phyloP scores from a whole-genome alignment of 2,888 invertebrate genomes.

The Thymelicus acteon region DNA sequence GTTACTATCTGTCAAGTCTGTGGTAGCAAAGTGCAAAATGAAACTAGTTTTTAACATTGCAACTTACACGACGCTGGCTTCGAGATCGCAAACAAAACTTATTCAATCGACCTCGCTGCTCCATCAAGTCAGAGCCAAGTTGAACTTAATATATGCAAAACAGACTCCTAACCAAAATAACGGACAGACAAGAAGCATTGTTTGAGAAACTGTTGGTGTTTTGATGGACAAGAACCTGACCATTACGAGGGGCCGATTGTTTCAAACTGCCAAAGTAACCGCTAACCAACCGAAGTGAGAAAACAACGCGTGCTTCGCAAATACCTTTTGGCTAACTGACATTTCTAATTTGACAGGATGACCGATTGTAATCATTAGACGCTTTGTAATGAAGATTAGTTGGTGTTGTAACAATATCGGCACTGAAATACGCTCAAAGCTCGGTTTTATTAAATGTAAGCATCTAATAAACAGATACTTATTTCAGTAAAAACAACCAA shows the following conservation, averaged over 20 bases:
- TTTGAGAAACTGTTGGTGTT: conserved; percentile 60
- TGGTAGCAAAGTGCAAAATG: conserved; percentile 8
- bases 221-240: conserved; percentile 78
- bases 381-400: conserved; percentile 40
- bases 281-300: conserved; percentile 53
- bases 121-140: conserved; percentile 25
- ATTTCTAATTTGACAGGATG: conserved; percentile 68
- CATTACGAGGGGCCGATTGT: conserved; percentile 65
- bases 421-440: too few relatives aligned
- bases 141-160: conserved; percentile 45
- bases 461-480: too few relatives aligned
- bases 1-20: not conserved
- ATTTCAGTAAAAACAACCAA: too few relatives aligned
- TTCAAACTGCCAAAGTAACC: conserved; percentile 60
- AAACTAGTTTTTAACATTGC: conserved; percentile 9
- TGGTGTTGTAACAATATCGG: too few relatives aligned
- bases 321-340: conserved; percentile 53
- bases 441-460: too few relatives aligned
- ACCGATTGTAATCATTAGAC: conserved; percentile 60
- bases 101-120: conserved; percentile 24
- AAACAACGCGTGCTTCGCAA: conserved; percentile 58
- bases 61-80: conserved; percentile 14
- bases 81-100: conserved; percentile 23
- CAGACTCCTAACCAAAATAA: conserved; percentile 35
- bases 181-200: conserved; percentile 53